Evolutionary conservation across 2,113 vertebrate species (phyloP), one percentile per base, ranked within the genome.

Genomic region (Paracanthobrama guichenoti): DNA sequence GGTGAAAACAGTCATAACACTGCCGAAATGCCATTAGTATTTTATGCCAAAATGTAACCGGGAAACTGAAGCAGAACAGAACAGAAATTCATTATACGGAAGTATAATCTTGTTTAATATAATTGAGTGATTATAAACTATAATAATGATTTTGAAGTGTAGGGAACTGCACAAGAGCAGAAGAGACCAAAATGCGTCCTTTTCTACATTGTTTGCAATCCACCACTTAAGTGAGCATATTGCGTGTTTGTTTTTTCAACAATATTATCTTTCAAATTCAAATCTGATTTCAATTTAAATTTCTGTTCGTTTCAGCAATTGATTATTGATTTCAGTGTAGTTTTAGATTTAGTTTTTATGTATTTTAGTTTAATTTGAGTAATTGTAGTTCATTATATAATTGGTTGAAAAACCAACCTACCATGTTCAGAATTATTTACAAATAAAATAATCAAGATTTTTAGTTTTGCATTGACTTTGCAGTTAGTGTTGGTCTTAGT

Each of bases 1-100:
- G 26, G 18, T 60, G 20, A 1, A 42, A 22, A 57, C 53, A 66
- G 72, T 85, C 86, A 72, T 81, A 62, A 39, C 62, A 48, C 55
- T 77, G 67, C 48, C 31, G 53, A 73, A 28, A 85, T 5, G 75
- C 35, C 35, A 13, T 80, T 5, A 26, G 53, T 74, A 42, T 46
- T 79, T 53, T 73, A 67, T n/a, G 74, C 35, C 39, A 64, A 20
- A 75, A 11, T 76, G 57, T 53, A 78, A 55, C 35, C 31, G 31
- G 20, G n/a, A 81, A 77, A 64, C 69, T 48, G 28, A 26, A 59
- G 24, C 44, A 66, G 13, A 66, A 6, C 69, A 59, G 79, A 46
- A 46, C 55, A 64, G 10, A 79, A 79, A 48, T 46, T 18, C 42
- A 9, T n/a, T 48, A 4, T 26, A 42, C 10, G 31, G 66, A 69